Evolutionary conservation across 2,797 vertebrate genomes (phyloP), one percentile per base, ranked within the genome.

Genomic region (Taeniopygia guttata): DNA sequence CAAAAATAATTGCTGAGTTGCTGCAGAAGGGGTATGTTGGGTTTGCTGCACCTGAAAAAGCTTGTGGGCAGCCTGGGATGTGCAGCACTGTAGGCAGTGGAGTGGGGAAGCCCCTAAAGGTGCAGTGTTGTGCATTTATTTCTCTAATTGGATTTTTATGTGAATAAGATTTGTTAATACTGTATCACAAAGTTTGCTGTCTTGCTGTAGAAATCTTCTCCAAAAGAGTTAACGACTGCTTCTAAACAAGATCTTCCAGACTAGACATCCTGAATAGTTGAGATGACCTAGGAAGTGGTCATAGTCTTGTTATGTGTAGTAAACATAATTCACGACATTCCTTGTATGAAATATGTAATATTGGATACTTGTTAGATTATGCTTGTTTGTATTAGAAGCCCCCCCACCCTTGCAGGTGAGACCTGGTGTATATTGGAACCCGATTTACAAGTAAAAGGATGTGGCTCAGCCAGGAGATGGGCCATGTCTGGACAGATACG

Each of bases 41-140:
- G 25, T 68, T 63, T 89, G 20, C 42, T 89, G 54, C 8, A 3
- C 34, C 54, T 64, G 60, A 27, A 77, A n/a, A 14, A 52, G 48
- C 25, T 77, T 36, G 26, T 60, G 45, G 22, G 40, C n/a, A 25
- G 13, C n/a, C 8, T 42, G 20, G 34, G 34, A 76, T 52, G 29
- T 2, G 0, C 54, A 40, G 63, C 0, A 0, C 16, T 40, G 11
- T 42, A 46, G 48, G 38, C 32, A 56, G 26, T 1, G 2, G 26
- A 54, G n/a, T 45, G 55, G 40, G 52, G 34, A 26, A 52, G 25
- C 30, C 17, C 6, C 10, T 11, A 52, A 63, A 54, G 38, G 20
- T 54, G 27, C 63, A n/a, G 38, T n/a, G n/a, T 29, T 59, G 5
- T 46, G 48, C 22, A 20, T 58, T 89, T 84, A 51, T 89, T 79